Base-by-base conservation (phyloP, 2,888 invertebrate species). In the Andrena camellia region DNA sequence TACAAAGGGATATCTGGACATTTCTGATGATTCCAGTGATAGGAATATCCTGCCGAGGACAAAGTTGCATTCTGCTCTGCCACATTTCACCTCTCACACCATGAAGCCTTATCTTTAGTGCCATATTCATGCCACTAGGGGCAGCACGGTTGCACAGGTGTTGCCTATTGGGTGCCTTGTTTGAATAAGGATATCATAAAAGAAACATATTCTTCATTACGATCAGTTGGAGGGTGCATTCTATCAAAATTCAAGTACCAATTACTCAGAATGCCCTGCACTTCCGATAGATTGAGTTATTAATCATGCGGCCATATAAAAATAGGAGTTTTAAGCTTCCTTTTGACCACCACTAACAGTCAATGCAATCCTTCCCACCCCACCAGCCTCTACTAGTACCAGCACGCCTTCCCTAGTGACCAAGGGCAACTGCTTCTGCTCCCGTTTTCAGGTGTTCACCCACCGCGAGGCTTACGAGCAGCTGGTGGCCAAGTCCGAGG, bases 401-500 rank as follows among this genome's bases (percentile, higher is more conserved):
- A 42, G 1, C 42, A 42, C 42, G 17, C 42, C 42, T 42, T 42
- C 42, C 17, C 17, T 42, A 42, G 17, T 42, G 42, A 62, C n/a
- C 7, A 26, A n/a, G 0, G 13, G 2, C 23, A 6, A 29, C 13
- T 0, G 10, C 20, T n/a, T 33, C 5, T 59, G 1, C 1, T 42
- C 23, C 10, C 2, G 1, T 3, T 68, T 31, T 2, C 85, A 94
- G 94, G 90, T 98, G 82, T 98, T 98, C 94, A 96, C 97, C 33
- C 98, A 98, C 94, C 96, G 98, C 88, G 98, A 98, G 94, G 97
- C 97, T 90, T 98, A 97, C 94, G 98, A 98, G 94, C 96, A 97
- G 81, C 97, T 98, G 90, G 96, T 98, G 86, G 96, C 96, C 89
- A 98, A 98, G 95, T 97, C 98, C 71, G 97, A 97, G 94, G 97